Percentiles rank a stretch among this genome's conserved stretches.
Evolutionary conservation across 2,113 vertebrate species (phyloP).

Genomic region (Agapornis roseicollis): DNA sequence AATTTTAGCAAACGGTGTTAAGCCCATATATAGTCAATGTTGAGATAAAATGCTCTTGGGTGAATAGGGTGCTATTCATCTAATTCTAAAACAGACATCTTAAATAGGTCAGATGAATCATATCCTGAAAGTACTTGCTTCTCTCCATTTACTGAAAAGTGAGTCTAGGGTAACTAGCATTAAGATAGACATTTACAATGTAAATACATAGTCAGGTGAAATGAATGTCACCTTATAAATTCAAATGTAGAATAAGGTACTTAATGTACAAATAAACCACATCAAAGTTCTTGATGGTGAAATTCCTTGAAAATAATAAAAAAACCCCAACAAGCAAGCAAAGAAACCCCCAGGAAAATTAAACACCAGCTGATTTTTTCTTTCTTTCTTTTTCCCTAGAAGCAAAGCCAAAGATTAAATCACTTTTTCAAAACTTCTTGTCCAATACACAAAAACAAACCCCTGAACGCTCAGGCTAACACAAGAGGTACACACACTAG

Average conservation of each 20-base stretch:
- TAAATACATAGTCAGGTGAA: background rate
- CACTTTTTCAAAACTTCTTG: background rate
- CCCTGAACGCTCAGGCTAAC: background rate
- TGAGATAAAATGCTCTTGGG: background rate
- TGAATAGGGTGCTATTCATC: background rate
- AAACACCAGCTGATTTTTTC: background rate
- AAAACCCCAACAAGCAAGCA: background rate
- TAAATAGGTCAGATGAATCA: slow-evolving; percentile 10
- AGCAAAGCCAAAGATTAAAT: background rate
- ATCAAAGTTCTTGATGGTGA: background rate
- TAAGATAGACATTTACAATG: background rate
- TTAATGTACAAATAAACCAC: background rate
- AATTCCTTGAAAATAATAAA: background rate
- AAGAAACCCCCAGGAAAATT: background rate
- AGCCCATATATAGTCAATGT: background rate
- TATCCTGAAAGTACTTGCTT: background rate
- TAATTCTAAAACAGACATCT: background rate
- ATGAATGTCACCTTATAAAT: background rate
- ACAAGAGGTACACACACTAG: background rate
- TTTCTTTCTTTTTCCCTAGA: background rate
- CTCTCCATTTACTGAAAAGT: background rate
- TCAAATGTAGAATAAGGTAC: background rate
- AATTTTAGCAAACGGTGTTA: background rate
- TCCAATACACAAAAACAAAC: background rate
- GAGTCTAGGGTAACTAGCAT: background rate